Evolutionary conservation across 1,140 invertebrate genomes (phyloP).

Genomic region (Aradophagus sp.): DNA sequence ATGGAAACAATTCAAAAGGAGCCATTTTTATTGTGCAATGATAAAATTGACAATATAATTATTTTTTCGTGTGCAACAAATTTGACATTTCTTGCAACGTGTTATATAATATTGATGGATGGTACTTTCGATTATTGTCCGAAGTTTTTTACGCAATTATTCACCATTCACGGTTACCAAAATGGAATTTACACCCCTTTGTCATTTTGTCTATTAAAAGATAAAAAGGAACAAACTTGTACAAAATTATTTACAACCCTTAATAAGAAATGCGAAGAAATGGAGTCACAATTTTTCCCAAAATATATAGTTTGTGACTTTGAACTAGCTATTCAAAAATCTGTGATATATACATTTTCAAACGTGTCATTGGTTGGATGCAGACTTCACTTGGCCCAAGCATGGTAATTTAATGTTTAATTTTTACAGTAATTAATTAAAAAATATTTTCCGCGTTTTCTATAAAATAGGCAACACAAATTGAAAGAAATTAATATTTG

Average conservation of each 20-base stretch:
- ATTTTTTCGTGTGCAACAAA: too few species aligned
- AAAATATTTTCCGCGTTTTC: too few species aligned
- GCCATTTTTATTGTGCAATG: too few species aligned
- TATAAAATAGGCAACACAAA: too few species aligned
- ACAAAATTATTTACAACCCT: neutral
- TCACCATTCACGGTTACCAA: conserved; percentile 11
- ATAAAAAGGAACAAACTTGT: conserved; percentile 10
- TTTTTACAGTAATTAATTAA: too few species aligned
- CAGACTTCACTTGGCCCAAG: conserved; percentile 18
- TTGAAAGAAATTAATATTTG: too few species aligned
- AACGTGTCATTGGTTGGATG: conserved; percentile 7
- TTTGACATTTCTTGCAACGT: too few species aligned
- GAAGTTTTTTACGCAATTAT: conserved; percentile 7
- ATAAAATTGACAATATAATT: too few species aligned
- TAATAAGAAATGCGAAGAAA: neutral
- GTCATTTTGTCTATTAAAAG: conserved; percentile 6
- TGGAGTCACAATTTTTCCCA: neutral
- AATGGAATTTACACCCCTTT: neutral
- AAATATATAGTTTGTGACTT: conserved; percentile 5
- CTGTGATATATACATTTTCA: neutral
- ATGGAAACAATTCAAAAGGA: too few species aligned
- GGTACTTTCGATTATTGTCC: conserved; percentile 9
- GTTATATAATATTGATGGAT: too few species aligned
- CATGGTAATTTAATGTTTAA: too few species aligned
- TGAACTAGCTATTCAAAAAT: conserved; percentile 9